Conservation (phyloP, 1,140 invertebrate genomes). For the Musca vetustissima region DNA sequence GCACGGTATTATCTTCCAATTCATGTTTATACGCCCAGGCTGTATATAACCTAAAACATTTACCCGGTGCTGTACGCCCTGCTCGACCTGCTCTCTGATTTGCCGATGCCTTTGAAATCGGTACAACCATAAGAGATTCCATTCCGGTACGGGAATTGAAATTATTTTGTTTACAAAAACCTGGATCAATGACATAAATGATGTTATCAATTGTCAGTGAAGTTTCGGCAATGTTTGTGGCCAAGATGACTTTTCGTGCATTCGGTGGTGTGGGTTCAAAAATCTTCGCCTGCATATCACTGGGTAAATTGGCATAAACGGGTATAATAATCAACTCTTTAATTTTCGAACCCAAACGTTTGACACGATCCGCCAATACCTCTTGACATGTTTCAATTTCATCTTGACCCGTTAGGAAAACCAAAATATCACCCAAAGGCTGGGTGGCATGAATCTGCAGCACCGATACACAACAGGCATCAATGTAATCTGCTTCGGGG, state of each 20-base stretch:
- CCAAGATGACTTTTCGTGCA: slow-evolving; percentile 93
- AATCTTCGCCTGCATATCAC: slow-evolving; percentile 98
- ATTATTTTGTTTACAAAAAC: slow-evolving; percentile 99
- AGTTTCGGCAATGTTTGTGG: slow-evolving; percentile 99
- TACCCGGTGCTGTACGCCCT: slow-evolving; percentile 90
- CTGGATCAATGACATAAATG: slow-evolving; percentile 98
- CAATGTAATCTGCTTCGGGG: slow-evolving; percentile 97
- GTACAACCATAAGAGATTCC: slow-evolving; percentile 97
- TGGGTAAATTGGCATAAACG: slow-evolving; percentile 97
- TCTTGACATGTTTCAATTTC: slow-evolving; percentile 97
- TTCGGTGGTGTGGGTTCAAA: slow-evolving; percentile 94
- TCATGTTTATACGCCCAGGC: slow-evolving; percentile 98
- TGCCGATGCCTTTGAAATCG: slow-evolving; percentile 96
- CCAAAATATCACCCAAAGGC: slow-evolving; percentile 91
- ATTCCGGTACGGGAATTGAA: slow-evolving; percentile 98
- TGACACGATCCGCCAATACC: slow-evolving; percentile 85
- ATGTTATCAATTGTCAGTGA: slow-evolving; percentile 99
- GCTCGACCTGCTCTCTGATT: slow-evolving; percentile 93
- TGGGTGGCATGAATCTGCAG: slow-evolving; percentile 98
- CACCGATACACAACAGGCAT: slow-evolving; percentile 94
- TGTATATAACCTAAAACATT: slow-evolving; percentile 97
- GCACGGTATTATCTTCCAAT: slow-evolving; percentile 95
- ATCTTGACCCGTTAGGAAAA: slow-evolving; percentile 95
- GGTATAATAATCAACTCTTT: slow-evolving; percentile 92
- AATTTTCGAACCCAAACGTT: slow-evolving; percentile 89